Conservation (phyloP, 2,888 invertebrate species). For the Schrankia costaestrigalis region DNA sequence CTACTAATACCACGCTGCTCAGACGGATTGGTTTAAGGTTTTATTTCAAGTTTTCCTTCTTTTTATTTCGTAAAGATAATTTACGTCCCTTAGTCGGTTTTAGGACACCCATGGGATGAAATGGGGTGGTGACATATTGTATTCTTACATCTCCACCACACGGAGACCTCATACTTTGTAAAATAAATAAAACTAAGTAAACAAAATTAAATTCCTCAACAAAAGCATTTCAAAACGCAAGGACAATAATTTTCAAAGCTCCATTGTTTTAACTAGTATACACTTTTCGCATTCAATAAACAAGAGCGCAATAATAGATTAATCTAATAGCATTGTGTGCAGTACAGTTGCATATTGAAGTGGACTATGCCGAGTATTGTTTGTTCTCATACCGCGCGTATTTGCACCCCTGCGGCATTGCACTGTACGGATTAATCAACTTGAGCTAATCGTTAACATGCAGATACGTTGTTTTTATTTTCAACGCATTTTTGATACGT, state of each 20-base stretch:
- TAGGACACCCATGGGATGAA: no score
- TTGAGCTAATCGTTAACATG: constrained; percentile 24
- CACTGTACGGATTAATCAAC: constrained; percentile 38
- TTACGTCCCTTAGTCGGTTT: no score
- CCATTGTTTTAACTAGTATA: constrained; percentile 2
- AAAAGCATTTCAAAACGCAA: background rate
- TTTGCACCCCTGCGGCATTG: constrained; percentile 20
- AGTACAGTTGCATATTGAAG: constrained; percentile 21
- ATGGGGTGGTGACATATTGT: no score
- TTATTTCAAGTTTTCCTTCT: no score
- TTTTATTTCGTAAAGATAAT: no score
- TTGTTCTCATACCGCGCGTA: constrained; percentile 17
- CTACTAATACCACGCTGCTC: no score
- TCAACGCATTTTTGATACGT: constrained; percentile 5
- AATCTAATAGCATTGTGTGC: constrained; percentile 16
- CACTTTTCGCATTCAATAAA: constrained; percentile 8
- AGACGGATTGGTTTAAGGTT: no score
- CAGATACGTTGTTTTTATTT: constrained; percentile 2
- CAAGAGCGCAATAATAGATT: constrained; percentile 12
- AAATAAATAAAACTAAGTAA: background rate
- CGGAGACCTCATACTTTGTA: no score
- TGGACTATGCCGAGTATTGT: constrained; percentile 12
- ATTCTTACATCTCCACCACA: no score
- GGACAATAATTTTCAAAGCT: background rate
- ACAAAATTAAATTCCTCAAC: background rate